Conservation (phyloP, 2,888 invertebrate genomes). For the Andricus curvator region DNA sequence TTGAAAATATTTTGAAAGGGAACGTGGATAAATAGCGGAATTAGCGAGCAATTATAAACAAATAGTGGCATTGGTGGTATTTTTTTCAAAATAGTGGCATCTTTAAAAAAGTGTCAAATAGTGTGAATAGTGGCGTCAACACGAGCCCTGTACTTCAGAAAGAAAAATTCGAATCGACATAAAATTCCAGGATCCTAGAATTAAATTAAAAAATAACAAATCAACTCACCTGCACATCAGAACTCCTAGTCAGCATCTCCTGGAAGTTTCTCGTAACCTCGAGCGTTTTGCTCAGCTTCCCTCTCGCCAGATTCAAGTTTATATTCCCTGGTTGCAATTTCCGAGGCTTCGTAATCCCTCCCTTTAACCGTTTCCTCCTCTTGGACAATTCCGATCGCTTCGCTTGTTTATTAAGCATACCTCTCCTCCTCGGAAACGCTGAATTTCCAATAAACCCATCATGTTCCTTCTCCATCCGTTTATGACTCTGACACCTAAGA, state of each 20-base stretch:
- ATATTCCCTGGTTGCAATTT: slow-evolving; percentile 47
- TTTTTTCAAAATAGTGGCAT: too few relatives aligned
- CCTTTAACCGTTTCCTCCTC: slow-evolving; percentile 33
- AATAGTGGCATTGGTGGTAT: too few relatives aligned
- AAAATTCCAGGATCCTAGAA: not conserved
- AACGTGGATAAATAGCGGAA: too few relatives aligned
- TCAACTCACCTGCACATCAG: slow-evolving; percentile 19
- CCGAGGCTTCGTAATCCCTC: slow-evolving; percentile 47
- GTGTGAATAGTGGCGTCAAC: too few relatives aligned
- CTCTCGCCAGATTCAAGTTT: slow-evolving; percentile 45
- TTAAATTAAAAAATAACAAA: not conserved
- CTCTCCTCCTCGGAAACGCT: slow-evolving; percentile 15
- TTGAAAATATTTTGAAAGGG: too few relatives aligned
- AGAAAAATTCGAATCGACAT: too few relatives aligned
- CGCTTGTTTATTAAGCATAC: slow-evolving; percentile 22
- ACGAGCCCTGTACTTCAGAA: too few relatives aligned
- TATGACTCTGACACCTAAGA: slow-evolving; percentile 53
- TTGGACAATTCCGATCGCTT: slow-evolving; percentile 29
- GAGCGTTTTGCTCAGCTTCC: slow-evolving; percentile 6
- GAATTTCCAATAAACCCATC: slow-evolving; percentile 41
- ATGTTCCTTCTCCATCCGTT: not conserved
- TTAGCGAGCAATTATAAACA: too few relatives aligned
- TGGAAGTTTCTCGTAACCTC: slow-evolving; percentile 13
- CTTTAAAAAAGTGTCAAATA: too few relatives aligned
- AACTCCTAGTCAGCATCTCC: slow-evolving; percentile 11